Evolutionary conservation across 2,113 vertebrate genomes (phyloP), one percentile per base, ranked within the genome.

Genomic region (Callopanchax toddi): DNA sequence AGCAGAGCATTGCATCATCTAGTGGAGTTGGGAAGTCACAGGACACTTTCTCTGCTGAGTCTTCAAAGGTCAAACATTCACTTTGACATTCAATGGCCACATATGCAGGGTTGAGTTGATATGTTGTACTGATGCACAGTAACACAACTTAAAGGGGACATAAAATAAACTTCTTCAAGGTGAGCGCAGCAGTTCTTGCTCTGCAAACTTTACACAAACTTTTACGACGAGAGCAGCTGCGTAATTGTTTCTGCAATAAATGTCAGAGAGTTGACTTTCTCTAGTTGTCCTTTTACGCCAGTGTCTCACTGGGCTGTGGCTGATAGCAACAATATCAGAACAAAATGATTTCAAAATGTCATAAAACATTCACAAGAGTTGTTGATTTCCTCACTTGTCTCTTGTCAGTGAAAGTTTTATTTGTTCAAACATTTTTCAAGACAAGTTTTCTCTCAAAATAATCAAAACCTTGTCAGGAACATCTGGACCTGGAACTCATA

Each of bases 1-100:
- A 71, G 64, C 64, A 54, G 21, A 18, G 48, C 18, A 13, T 53
- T 49, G 21, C 55, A n/a, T 76, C 69, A 70, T 61, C 8, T 42
- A 12, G 26, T 55, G 3, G 26, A 48, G 39, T 11, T 0, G 56
- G 61, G 43, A 26, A 39, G 60, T 48, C 55, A 23, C 18, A 26
- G 36, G 12, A 53, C 3, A 0, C 37, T 39, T 61, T 18, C 18
- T 59, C 21, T 52, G 44, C 53, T n/a, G 54, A 42, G 66, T 52
- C 2, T 36, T 26, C 32, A 26, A 23, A 12, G 11, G 36, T 42
- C 2, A 43, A 58, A 51, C 54, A 23, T 60, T 51, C 26, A 71
- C 43, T 61, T 40, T 50, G 45, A 18, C 34, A 18, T 18, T 0
- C 23, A 16, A 21, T n/a, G 51, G 60, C 18, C 23, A 23, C 58